Evolutionary conservation across 2,888 invertebrate species (phyloP).

Genomic region (Dryococelus australis): DNA sequence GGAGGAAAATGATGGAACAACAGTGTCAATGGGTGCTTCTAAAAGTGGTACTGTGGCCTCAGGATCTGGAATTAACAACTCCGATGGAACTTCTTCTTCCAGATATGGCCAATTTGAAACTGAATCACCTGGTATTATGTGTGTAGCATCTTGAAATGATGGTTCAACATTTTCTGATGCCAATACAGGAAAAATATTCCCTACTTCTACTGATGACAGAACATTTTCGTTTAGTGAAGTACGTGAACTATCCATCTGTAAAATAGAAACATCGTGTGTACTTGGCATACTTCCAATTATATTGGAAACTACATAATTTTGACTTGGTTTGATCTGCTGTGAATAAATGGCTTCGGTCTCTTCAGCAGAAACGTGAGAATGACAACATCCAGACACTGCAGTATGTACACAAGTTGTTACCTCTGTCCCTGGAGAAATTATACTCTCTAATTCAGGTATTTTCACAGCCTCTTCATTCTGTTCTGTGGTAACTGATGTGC

Average conservation of each 20-base stretch:
- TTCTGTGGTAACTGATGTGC: background rate
- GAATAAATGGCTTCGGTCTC: background rate
- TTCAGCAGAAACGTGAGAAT: slow-evolving; percentile 12
- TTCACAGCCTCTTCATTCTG: background rate
- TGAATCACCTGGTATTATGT: slow-evolving; percentile 36
- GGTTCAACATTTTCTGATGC: background rate
- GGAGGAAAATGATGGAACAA: background rate
- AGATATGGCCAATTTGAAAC: slow-evolving; percentile 44
- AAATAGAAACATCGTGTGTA: background rate
- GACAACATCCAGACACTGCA: background rate
- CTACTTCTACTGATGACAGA: background rate
- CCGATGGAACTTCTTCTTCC: slow-evolving; percentile 43
- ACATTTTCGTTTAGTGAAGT: background rate
- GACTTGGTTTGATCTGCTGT: slow-evolving; percentile 12
- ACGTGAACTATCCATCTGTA: background rate
- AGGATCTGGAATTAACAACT: slow-evolving; percentile 18
- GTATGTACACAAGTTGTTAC: background rate
- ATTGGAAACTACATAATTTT: background rate
- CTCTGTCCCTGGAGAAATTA: background rate
- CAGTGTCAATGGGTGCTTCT: background rate
- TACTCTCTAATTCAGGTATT: background rate
- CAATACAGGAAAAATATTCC: background rate
- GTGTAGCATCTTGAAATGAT: background rate
- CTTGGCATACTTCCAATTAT: background rate
- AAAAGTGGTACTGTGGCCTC: slow-evolving; percentile 21